These are phyloP conservation scores for Acholoe squamosa DNA, from an alignment of 2,888 invertebrate species.

Conservation along the genomic window DNA sequence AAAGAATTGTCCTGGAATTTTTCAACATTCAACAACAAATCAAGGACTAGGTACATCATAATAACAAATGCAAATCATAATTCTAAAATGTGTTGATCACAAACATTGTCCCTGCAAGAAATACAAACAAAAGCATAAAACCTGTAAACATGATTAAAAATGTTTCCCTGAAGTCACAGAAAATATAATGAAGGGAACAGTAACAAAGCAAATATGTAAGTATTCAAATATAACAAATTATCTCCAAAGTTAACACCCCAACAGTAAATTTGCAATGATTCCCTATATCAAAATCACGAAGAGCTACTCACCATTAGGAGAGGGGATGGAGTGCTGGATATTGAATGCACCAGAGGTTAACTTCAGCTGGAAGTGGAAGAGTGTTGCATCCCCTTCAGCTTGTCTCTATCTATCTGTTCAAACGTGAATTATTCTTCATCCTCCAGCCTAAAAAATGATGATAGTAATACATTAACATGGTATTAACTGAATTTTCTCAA, in stretches of 20 bases:
- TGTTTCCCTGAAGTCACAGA: not conserved
- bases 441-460: slow-evolving; percentile 88
- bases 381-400: slow-evolving; percentile 85
- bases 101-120: not conserved
- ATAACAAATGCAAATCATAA: no score
- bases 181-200: not conserved
- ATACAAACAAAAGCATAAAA: not conserved
- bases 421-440: slow-evolving; percentile 92
- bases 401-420: slow-evolving; percentile 85
- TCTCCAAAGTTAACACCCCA: no score
- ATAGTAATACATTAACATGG: not conserved
- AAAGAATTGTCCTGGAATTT: no score
- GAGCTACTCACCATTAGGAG: slow-evolving; percentile 78
- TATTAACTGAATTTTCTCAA: no score
- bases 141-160: not conserved
- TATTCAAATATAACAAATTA: no score
- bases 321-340: slow-evolving; percentile 85
- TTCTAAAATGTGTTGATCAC: not conserved
- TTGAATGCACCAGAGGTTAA: slow-evolving; percentile 95
- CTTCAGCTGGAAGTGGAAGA: slow-evolving; percentile 93
- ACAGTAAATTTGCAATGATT: no score
- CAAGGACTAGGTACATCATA: no score
- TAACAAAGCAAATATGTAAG: not conserved
- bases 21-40: no score
- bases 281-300: no score